Evolutionary conservation across 2,888 invertebrate genomes (phyloP), one percentile per base, ranked within the genome.

Genomic region (Mythimna loreyi): DNA sequence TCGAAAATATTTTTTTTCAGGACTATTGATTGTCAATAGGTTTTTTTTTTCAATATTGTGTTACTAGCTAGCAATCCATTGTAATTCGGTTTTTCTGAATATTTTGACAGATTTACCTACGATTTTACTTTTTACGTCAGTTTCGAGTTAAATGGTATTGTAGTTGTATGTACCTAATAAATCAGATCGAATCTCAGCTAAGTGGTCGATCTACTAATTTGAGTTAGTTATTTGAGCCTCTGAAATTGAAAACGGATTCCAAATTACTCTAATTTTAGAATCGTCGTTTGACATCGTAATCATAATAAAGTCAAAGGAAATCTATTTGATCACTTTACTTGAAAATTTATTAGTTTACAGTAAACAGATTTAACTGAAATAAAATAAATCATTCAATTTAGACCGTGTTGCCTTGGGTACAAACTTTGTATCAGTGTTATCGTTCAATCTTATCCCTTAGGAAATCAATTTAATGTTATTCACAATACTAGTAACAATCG

Each of bases 401-500:
- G 47, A 59, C 49, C 9, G 11, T 43, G 11, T 56, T 25, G 40
- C 36, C 59, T 71, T 59, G 11, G 43, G 40, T 23, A 49, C 30
- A 70, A 21, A 50, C 3, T 53, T 75, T 73, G 11, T 36, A 62
- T 58, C 40, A 36, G 23, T 21, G 52, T 59, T 71, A 63, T 62
- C 58, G 11, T 47, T 21, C 9, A 13, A 50, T 70, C 16, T 40
- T 21, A 25, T 72, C 77, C 62, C 78, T 16, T 2, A 80, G 77
- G 78, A 78, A 80, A 78, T 80, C 72, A 57, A 47, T 56, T 49
- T 16, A 74, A 71, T 45, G 58, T 19, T 49, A 23, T 25, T 30
- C 28, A 75, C 69, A 60, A 63, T 53, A 64, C 73, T 47, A n/a
- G 55, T 59, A 58, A 23, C 49, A 55, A 23, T 63, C 63, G 47